Percentiles rank a stretch among this genome's conserved stretches.
phyloP scores from a whole-genome alignment of 2,888 invertebrate species.

The Pimpla rufipes region DNA sequence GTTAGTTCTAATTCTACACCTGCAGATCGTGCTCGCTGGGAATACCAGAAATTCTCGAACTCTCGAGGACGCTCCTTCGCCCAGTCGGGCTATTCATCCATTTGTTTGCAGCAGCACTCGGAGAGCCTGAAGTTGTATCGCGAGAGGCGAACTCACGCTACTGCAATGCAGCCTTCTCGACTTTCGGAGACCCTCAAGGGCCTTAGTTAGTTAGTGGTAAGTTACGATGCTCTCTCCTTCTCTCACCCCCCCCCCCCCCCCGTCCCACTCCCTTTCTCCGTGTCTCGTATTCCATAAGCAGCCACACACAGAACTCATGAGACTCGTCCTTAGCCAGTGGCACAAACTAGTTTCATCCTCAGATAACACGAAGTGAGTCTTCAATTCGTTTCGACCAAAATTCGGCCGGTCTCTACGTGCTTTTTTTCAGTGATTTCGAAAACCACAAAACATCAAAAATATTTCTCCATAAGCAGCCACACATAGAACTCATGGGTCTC shows the following conservation, averaged over 20 bases:
- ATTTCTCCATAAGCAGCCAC: too few species aligned
- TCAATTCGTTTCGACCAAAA: too few species aligned
- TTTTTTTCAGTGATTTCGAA: too few species aligned
- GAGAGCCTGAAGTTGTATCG: background rate
- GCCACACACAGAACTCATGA: background rate
- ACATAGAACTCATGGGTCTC: too few species aligned
- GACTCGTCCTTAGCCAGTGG: too few species aligned
- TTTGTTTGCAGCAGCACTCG: conserved; percentile 20
- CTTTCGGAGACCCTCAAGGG: conserved; percentile 38
- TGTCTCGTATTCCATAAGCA: conserved; percentile 25
- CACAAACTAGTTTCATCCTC: too few species aligned
- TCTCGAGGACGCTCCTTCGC: background rate
- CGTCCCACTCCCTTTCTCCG: background rate
- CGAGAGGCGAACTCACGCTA: conserved; percentile 18
- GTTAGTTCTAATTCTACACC: background rate
- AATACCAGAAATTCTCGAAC: conserved; percentile 12
- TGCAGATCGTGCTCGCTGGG: background rate
- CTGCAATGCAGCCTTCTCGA: conserved; percentile 8
- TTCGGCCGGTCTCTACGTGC: too few species aligned
- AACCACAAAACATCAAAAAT: too few species aligned
- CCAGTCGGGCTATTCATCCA: conserved; percentile 7
- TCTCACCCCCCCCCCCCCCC: background rate
- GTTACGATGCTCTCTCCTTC: conserved; percentile 21
- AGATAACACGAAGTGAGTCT: too few species aligned
- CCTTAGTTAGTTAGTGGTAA: conserved; percentile 27